Evolutionary conservation across 2,797 vertebrate species (phyloP).

Genomic region (Lagocephalus sceleratus): DNA sequence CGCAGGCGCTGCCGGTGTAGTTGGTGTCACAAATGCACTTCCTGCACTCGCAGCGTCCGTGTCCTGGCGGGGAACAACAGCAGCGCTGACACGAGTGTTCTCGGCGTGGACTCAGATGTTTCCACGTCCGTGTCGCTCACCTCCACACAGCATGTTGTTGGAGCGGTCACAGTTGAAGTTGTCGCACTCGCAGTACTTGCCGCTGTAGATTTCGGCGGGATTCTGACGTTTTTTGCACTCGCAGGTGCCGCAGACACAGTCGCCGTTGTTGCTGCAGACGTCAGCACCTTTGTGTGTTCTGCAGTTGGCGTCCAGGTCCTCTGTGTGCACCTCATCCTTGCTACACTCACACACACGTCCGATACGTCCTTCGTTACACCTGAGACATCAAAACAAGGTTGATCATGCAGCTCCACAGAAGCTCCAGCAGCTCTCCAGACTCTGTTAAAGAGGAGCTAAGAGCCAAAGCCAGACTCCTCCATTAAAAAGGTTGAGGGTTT

Average conservation of each 20-base stretch:
- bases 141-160: conserved; percentile 93
- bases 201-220: conserved; percentile 88
- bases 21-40: conserved; percentile 88
- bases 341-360: conserved; percentile 94
- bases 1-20: conserved; percentile 92
- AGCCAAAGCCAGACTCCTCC: too few relatives aligned
- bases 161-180: conserved; percentile 98
- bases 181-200: conserved; percentile 95
- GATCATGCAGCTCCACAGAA: not conserved
- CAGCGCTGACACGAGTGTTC: not conserved
- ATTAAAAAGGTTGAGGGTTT: too few relatives aligned
- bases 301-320: conserved; percentile 95
- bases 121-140: conserved; percentile 59
- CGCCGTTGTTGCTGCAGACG: conserved; percentile 95
- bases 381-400: conserved; percentile 38
- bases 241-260: conserved; percentile 95
- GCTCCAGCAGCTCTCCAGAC: too few relatives aligned
- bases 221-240: conserved; percentile 94
- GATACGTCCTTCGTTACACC: conserved; percentile 92
- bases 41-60: conserved; percentile 89
- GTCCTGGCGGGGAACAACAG: conserved; percentile 72
- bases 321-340: conserved; percentile 91
- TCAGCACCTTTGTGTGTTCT: conserved; percentile 91
- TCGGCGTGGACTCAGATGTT: not conserved
- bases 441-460: too few relatives aligned